A percentile compares a stretch with the other conserved stretches of the same genome.
Evolutionary conservation across 2,797 vertebrate species (phyloP).

Genomic region (Antrozous pallidus): DNA sequence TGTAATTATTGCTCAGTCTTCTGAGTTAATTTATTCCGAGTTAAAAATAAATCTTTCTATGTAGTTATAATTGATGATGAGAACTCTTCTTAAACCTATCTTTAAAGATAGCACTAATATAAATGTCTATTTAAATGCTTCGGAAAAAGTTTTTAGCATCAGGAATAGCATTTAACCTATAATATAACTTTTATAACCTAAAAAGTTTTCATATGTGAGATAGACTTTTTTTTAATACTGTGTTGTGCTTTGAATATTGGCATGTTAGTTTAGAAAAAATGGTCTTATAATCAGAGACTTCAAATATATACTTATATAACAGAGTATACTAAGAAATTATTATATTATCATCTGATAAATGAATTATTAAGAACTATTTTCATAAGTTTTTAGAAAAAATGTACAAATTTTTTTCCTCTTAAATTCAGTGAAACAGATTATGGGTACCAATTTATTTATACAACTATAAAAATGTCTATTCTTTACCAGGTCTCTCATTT

Average conservation of each 20-base stretch:
- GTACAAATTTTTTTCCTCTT: neutral
- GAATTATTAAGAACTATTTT: constrained; percentile 10
- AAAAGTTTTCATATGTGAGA: neutral
- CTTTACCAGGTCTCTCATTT: neutral
- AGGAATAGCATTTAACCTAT: neutral
- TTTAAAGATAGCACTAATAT: neutral
- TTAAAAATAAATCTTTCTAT: constrained; percentile 36
- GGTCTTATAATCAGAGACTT: neutral
- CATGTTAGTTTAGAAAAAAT: constrained; percentile 7
- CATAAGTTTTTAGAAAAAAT: neutral
- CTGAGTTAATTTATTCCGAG: neutral
- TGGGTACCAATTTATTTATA: neutral
- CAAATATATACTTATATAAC: neutral
- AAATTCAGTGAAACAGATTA: neutral
- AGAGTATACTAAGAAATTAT: neutral
- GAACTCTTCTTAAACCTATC: constrained; percentile 1
- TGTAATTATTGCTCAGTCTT: neutral
- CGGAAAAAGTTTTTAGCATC: constrained; percentile 6
- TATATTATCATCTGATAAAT: neutral
- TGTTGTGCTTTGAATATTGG: constrained; percentile 14
- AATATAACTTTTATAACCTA: constrained; percentile 38
- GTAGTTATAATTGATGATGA: neutral
- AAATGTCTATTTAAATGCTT: constrained; percentile 45
- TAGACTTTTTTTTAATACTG: neutral
- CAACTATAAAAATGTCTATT: neutral